Evolutionary conservation across 2,113 vertebrate genomes (phyloP), one percentile per base, ranked within the genome.

Genomic region (Motacilla tschutschensis): DNA sequence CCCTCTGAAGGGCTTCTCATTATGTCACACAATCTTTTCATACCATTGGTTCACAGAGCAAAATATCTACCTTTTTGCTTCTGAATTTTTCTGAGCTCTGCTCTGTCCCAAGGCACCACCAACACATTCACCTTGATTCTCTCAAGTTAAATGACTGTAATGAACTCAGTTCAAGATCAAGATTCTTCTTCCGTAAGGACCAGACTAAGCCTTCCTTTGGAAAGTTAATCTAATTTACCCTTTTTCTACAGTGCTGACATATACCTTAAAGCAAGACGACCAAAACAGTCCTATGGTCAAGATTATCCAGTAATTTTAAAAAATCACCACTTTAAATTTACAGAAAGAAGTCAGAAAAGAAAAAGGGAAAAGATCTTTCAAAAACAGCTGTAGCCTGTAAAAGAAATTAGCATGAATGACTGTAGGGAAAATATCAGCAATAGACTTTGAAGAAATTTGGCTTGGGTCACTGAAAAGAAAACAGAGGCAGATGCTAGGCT

Each of bases 401-500:
- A 85, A 89, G n/a, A 90, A 84, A 91, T 82, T 47, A 79, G 57
- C 51, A 67, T 48, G 81, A 92, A 24, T 67, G 48, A 92, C 86
- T 84, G 86, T 51, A 84, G 53, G 75, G 67, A 90, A 91, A 93
- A 80, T 63, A 88, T 38, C 67, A 13, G 63, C 85, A 83, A 79
- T 12, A 84, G 81, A 51, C 69, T 92, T 88, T 78, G 47, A 92
- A 88, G 53, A 90, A 94, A 91, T 88, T 84, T 90, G 84, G 87
- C 84, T 77, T 85, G 35, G 93, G 90, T 88, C 88, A 92, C 72
- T 74, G 78, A 84, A 88, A 89, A 93, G 71, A 93, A 91, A 90
- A 80, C 71, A 92, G 55, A 92, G 64, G 86, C 93, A 93, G 90
- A 88, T 91, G 88, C 65, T 80, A 41, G 5, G 35, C 48, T 93